Percentiles rank a stretch among this genome's conserved stretches.
Evolutionary conservation across 2,888 invertebrate genomes (phyloP).

Genomic region (Oscheius sp.): DNA sequence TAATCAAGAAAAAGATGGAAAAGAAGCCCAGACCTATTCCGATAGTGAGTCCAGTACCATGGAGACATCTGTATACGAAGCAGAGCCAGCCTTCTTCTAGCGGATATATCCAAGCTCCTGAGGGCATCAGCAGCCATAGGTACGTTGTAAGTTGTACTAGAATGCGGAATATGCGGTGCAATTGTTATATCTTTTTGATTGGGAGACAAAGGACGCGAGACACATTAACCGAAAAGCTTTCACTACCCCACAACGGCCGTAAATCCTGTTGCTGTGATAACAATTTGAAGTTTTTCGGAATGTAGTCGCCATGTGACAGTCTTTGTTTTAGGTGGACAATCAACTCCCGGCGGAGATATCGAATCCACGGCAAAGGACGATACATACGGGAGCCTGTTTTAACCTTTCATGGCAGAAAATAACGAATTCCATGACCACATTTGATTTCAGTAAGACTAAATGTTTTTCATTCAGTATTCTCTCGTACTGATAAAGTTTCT

Average conservation of each 20-base stretch:
- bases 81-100: not conserved
- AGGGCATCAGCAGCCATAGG: not conserved
- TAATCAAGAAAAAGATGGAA: not conserved
- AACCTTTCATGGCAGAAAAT: not conserved
- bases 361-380: constrained; percentile 10
- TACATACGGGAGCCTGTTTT: constrained; percentile 5
- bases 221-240: constrained; percentile 15
- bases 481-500: not conserved
- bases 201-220: constrained; percentile 21
- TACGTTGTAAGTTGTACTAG: not conserved
- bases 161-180: constrained; percentile 2
- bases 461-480: no score
- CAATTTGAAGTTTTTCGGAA: not conserved
- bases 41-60: not conserved
- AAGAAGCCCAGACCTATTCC: not conserved
- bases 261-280: constrained; percentile 14
- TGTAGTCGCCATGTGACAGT: not conserved
- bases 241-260: not conserved
- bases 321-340: constrained; percentile 16
- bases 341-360: not conserved
- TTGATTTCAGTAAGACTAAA: no score
- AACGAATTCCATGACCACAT: no score
- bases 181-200: constrained; percentile 4
- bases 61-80: not conserved
- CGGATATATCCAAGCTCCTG: not conserved